Conservation (phyloP, 2,888 invertebrate species). For the Linnaemya tessellans region DNA sequence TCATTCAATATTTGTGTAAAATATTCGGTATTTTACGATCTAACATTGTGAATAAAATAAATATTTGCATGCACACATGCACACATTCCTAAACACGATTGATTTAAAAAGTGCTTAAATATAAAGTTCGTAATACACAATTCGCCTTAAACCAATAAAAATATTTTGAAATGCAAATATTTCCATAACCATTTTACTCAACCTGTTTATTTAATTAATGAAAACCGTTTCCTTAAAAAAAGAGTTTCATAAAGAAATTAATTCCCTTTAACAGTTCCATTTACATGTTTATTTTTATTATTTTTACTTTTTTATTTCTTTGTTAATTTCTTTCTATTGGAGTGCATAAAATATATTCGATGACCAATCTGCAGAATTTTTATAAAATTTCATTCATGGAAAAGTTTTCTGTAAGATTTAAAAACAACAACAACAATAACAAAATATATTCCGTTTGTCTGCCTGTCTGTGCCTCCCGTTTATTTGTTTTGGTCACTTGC, state of each 20-base stretch:
- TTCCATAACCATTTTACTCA: conserved; percentile 36
- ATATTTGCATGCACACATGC: too few species aligned
- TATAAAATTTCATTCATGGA: conserved; percentile 63
- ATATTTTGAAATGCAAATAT: conserved; percentile 34
- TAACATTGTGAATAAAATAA: too few species aligned
- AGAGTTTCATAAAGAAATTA: conserved; percentile 3
- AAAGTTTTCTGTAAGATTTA: conserved; percentile 42
- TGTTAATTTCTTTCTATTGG: conserved; percentile 16
- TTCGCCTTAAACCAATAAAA: not conserved
- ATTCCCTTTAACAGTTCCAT: conserved; percentile 49
- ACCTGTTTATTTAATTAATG: conserved; percentile 46
- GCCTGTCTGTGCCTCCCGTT: not conserved
- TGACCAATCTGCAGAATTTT: conserved; percentile 43
- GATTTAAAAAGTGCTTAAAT: not conserved
- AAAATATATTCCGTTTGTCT: conserved; percentile 16
- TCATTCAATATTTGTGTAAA: too few species aligned
- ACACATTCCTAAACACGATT: too few species aligned
- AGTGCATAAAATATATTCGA: conserved; percentile 41
- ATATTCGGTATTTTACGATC: too few species aligned
- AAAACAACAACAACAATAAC: not conserved
- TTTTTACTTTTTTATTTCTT: conserved; percentile 9
- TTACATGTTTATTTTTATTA: conserved; percentile 7
- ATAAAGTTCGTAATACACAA: not conserved
- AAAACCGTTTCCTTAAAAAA: conserved; percentile 33
- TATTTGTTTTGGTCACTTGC: conserved; percentile 56